phyloP scores from a whole-genome alignment of 2,888 invertebrate genomes.

The Cecidostiba fungosa region DNA sequence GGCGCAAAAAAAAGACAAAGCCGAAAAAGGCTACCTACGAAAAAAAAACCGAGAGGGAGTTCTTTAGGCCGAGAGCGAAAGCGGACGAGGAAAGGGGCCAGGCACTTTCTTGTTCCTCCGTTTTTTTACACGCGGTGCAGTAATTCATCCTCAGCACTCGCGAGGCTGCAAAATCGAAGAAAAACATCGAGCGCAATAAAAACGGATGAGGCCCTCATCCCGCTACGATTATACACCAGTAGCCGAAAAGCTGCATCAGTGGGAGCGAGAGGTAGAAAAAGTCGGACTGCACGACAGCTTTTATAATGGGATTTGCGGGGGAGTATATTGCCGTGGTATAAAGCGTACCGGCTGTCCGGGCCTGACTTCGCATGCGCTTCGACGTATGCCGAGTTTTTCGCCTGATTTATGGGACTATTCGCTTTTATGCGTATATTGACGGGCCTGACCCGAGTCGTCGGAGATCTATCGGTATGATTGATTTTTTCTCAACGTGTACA shows the following conservation, averaged over 20 bases:
- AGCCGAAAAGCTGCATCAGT: not conserved
- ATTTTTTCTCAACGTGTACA: not conserved
- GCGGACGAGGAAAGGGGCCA: not conserved
- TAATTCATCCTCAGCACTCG: constrained; percentile 17
- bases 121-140: not conserved
- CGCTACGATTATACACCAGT: not conserved
- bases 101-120: constrained; percentile 4
- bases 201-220: not conserved
- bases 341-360: not conserved
- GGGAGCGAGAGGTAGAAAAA: constrained; percentile 10
- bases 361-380: not conserved
- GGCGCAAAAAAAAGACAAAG: not conserved
- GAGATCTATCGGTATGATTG: not conserved
- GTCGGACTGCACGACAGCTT: not conserved
- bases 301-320: constrained; percentile 41
- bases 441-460: not conserved
- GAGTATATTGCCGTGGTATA: constrained; percentile 8
- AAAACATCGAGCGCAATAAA: not conserved
- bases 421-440: constrained; percentile 31
- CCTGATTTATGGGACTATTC: not conserved
- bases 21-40: not conserved
- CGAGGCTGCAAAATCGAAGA: not conserved
- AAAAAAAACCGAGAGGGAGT: not conserved
- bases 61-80: not conserved
- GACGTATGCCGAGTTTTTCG: constrained; percentile 12